Conservation (phyloP, 2,888 invertebrate genomes). For the Panorpa germanica region DNA sequence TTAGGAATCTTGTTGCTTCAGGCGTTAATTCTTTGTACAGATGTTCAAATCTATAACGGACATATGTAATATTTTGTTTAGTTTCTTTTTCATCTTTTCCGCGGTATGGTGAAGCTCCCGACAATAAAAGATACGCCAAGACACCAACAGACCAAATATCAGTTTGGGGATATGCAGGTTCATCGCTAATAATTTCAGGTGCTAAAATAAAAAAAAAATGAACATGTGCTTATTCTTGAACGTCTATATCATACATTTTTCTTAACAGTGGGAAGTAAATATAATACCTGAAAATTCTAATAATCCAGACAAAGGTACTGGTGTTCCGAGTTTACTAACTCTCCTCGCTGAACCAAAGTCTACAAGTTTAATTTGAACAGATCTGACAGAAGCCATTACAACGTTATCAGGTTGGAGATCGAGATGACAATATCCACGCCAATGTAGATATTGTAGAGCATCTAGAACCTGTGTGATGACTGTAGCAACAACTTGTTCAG, state of each 20-base stretch:
- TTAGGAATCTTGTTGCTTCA: constrained; percentile 83
- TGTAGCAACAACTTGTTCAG: constrained; percentile 79
- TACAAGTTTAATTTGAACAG: constrained; percentile 73
- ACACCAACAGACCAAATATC: constrained; percentile 96
- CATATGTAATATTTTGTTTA: constrained; percentile 78
- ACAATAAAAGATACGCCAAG: constrained; percentile 76
- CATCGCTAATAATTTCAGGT: constrained; percentile 76
- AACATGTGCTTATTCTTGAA: not conserved
- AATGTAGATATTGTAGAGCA: constrained; percentile 86
- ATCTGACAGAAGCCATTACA: constrained; percentile 72
- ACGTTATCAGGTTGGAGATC: constrained; percentile 91
- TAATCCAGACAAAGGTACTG: constrained; percentile 47
- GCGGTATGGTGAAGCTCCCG: constrained; percentile 81
- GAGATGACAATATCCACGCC: constrained; percentile 76
- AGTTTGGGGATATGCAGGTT: constrained; percentile 72
- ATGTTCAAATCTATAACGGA: constrained; percentile 83
- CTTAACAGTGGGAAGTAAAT: no score
- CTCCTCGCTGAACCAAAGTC: constrained; percentile 80
- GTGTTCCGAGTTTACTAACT: constrained; percentile 59
- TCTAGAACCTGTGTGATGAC: constrained; percentile 76
- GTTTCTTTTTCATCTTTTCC: constrained; percentile 70
- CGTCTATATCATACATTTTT: not conserved
- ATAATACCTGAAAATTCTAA: constrained; percentile 50
- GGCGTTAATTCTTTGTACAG: constrained; percentile 88
- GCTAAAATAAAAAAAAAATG: no score